Evolutionary conservation across 2,797 vertebrate species (phyloP), one percentile per base, ranked within the genome.

Genomic region (Arctocebus calabarensis): DNA sequence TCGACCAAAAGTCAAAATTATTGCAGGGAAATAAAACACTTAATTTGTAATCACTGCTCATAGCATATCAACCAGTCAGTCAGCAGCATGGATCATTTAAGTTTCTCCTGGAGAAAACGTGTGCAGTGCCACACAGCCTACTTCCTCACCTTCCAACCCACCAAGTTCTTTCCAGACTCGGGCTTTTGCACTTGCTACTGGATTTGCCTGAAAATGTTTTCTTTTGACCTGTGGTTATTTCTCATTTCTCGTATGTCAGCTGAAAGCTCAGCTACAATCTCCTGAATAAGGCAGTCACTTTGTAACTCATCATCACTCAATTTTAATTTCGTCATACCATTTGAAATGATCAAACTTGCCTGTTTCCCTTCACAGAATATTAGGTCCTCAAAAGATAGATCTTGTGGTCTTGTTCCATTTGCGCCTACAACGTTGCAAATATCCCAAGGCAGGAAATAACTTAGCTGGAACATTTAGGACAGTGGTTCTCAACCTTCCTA

Each of bases 261-360:
- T 62, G 48, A 85, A 94, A 84, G 48, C 40, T 37, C n/a, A 68
- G 12, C 34, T 45, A 43, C n/a, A 27, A 45, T 78, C 29, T 88
- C 61, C 25, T 40, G 23, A 48, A 74, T 45, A 22, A 77, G 9
- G 13, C 32, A 45, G 12, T 94, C 13, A 37, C 32, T 43, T 23
- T 66, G 37, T 64, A 81, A n/a, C 61, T 25, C 59, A 57, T 57
- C 17, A 62, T 57, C 29, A 55, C 45, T 45, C 13, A 52, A 52
- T 62, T 91, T 75, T 32, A 93, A 90, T 92, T 92, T 74, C 37
- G 94, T 92, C 32, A 7, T 48, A 84, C 57, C 55, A 64, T 82
- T 82, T 79, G 59, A 92, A 84, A 82, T 62, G 25, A 91, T 90
- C 71, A 87, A 37, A 86, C 27, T 27, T 62, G 20, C 29, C 45